These are phyloP conservation scores for Sweltsa coloradensis DNA, from an alignment of 1,140 invertebrate genomes.

Conservation along the genomic window DNA sequence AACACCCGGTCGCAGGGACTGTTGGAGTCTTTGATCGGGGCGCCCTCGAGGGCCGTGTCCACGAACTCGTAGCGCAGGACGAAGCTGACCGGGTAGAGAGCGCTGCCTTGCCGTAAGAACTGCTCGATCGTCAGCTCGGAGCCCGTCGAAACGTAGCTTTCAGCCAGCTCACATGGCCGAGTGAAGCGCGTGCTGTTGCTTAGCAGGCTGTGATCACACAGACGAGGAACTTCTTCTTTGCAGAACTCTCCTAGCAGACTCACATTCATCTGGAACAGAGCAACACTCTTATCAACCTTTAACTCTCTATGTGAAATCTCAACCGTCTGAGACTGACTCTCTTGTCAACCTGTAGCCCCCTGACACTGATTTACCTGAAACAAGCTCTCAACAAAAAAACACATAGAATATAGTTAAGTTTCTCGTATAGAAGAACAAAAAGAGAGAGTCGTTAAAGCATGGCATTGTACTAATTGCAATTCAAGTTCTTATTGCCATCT, in stretches of 20 bases:
- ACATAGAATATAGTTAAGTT: no score
- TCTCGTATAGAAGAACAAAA: no score
- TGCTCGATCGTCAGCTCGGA: conserved; percentile 56
- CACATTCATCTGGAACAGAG: conserved; percentile 29
- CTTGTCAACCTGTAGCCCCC: no score
- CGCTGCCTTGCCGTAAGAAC: conserved; percentile 60
- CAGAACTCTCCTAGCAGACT: conserved; percentile 60
- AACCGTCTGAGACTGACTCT: no score
- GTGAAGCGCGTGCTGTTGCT: conserved; percentile 60
- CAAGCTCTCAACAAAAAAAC: no score
- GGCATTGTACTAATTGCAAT: no score
- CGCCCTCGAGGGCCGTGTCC: conserved; percentile 31
- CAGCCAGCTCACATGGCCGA: conserved; percentile 55
- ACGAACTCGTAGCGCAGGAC: conserved; percentile 69
- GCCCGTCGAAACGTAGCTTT: conserved; percentile 63
- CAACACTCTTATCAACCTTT: no score
- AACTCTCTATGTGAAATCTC: no score
- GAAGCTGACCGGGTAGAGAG: conserved; percentile 63
- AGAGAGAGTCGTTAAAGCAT: no score
- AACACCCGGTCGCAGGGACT: conserved; percentile 48
- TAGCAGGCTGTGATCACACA: conserved; percentile 62
- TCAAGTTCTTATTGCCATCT: no score
- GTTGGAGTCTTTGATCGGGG: conserved; percentile 36
- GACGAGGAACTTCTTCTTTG: conserved; percentile 54
- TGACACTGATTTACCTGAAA: no score